phyloP scores from a whole-genome alignment of 2,113 vertebrate genomes.

The Piprites chloris region DNA sequence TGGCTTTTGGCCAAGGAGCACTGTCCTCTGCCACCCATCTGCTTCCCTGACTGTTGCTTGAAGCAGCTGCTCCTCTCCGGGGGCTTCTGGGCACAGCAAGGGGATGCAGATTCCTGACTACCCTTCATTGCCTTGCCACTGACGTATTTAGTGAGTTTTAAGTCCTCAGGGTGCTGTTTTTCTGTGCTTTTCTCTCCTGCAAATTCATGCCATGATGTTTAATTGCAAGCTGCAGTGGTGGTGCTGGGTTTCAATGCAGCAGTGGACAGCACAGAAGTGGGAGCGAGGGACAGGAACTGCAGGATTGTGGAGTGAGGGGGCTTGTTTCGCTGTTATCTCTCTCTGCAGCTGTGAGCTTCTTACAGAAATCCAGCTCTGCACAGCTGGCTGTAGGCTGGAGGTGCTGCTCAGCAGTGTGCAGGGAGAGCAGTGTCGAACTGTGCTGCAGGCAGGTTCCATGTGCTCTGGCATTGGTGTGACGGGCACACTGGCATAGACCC shows the following conservation, averaged over 20 bases:
- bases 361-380: not conserved
- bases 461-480: accelerated
- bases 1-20: not conserved
- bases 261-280: not conserved
- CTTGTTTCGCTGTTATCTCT: not conserved
- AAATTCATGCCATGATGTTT: not conserved
- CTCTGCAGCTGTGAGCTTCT: not conserved
- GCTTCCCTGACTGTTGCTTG: not conserved
- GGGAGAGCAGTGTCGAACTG: not conserved
- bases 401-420: not conserved
- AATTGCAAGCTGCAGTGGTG: not conserved
- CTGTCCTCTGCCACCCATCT: not conserved
- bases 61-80: not conserved
- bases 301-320: not conserved
- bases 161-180: not conserved
- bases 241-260: not conserved
- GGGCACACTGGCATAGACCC: not conserved
- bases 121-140: not conserved
- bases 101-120: not conserved
- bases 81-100: not conserved
- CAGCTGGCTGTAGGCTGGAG: not conserved
- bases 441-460: not conserved
- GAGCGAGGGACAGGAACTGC: not conserved
- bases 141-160: not conserved
- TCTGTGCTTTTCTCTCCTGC: not conserved